Percentiles rank a stretch among this genome's conserved stretches.
These are phyloP conservation scores for Ochotona curzoniae DNA, from an alignment of 2,113 vertebrate genomes.

Conservation along the genomic window DNA sequence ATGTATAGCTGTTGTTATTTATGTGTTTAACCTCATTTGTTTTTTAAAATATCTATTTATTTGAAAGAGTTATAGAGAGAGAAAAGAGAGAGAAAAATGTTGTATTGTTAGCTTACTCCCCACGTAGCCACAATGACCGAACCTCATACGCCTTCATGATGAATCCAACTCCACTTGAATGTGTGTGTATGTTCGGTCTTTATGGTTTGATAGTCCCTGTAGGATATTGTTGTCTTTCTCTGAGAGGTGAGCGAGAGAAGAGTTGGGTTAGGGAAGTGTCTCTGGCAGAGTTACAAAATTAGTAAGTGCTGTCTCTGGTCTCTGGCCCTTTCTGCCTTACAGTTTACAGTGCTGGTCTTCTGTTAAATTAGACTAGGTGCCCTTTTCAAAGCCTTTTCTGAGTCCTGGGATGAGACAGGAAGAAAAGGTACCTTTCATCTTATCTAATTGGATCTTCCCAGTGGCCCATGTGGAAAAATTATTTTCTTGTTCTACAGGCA, in stretches of 20 bases:
- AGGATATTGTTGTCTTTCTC: not conserved
- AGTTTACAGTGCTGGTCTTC: not conserved
- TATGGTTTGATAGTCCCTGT: not conserved
- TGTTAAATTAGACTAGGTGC: not conserved
- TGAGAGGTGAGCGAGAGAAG: not conserved
- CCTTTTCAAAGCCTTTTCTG: not conserved
- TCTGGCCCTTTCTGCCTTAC: not conserved
- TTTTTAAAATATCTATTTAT: not conserved
- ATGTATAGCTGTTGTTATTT: not conserved
- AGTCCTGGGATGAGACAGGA: not conserved
- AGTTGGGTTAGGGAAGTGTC: not conserved
- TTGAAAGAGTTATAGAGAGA: too few species aligned
- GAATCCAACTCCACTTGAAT: not conserved
- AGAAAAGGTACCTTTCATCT: slow-evolving; percentile 18
- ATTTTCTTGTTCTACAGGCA: not conserved
- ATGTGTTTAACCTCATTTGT: too few species aligned
- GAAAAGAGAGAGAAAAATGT: too few species aligned
- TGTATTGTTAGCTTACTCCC: too few species aligned
- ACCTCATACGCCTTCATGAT: not conserved
- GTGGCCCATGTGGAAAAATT: not conserved
- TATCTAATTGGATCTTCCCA: slow-evolving; percentile 11
- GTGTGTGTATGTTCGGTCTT: not conserved
- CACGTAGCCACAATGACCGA: not conserved
- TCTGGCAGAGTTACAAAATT: not conserved
- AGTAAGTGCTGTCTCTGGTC: not conserved